Evolutionary conservation across 2,113 vertebrate genomes (phyloP), one percentile per base, ranked within the genome.

Genomic region (Orycteropus afer): DNA sequence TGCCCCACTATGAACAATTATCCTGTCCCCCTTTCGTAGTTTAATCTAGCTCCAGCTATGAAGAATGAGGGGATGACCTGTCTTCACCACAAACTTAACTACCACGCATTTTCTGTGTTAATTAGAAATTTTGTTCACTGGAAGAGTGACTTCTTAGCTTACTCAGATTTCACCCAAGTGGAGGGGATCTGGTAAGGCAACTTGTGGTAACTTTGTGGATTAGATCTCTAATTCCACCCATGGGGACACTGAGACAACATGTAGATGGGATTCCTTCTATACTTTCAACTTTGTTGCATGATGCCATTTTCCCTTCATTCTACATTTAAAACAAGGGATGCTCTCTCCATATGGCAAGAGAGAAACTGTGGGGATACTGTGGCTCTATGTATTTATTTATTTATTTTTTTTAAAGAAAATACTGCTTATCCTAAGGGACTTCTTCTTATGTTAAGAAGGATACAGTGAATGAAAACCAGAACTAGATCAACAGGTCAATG

Each of bases 1-100:
- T 79, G 91, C 96, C 98, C 98, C 97, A 97, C 97, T 93, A 49
- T 98, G 96, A 98, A 97, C 98, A 98, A 98, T 98, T 98, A 98
- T 97, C 97, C 98, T 98, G 98, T 98, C 97, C 97, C 88, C 82
- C 69, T 97, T 97, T 98, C 96, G 93, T 95, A 96, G 97, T 97
- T 98, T 97, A 98, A 97, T 98, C 97, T 97, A 97, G 95, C 97
- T 96, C 93, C 76, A 96, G 95, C 96, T 97, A 96, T 98, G 97
- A 98, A 97, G 95, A 97, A 97, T 91, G 97, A 98, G 97, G 97
- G 98, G 98, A 98, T 97, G 96, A 97, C 97, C 97, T 98, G 97
- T 98, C 98, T 98, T 98, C 98, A 97, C 98, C 95, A 94, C 95
- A 93, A 84, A 97, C 89, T 94, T 86, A 98, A 97, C 98, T 98